phyloP scores from a whole-genome alignment of 1,140 invertebrate genomes.

The Neocloeon triangulifer region DNA sequence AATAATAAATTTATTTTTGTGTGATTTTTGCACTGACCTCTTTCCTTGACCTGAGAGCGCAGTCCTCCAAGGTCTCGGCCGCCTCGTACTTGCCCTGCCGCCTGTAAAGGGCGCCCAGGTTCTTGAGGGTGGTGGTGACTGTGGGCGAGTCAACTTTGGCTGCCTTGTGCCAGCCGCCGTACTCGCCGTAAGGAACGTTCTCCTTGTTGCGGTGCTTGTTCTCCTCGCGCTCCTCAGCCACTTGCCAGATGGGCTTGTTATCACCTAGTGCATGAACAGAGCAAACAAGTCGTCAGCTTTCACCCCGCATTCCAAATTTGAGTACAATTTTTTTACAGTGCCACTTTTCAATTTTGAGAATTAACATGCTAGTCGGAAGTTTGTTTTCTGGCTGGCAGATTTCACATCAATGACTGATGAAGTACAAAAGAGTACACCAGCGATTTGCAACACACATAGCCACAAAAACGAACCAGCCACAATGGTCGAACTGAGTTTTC shows the following conservation, averaged over 20 bases:
- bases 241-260: constrained; percentile 99
- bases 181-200: constrained; percentile 77
- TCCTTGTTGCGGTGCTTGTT: constrained; percentile 83
- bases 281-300: too few relatives aligned
- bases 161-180: constrained; percentile 94
- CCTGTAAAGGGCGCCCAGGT: constrained; percentile 89
- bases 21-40: constrained; percentile 40
- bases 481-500: too few relatives aligned
- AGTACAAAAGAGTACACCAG: too few relatives aligned
- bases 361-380: too few relatives aligned
- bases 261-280: constrained; percentile 34
- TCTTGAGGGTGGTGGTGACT: constrained; percentile 90
- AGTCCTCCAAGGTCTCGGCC: constrained; percentile 95
- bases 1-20: constrained; percentile 2
- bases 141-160: constrained; percentile 97
- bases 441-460: too few relatives aligned
- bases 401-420: too few relatives aligned
- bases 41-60: constrained; percentile 78
- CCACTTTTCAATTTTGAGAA: too few relatives aligned
- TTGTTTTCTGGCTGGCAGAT: too few relatives aligned
- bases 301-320: too few relatives aligned
- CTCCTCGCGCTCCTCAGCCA: constrained; percentile 92
- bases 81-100: constrained; percentile 97
- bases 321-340: too few relatives aligned
- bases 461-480: too few relatives aligned